phyloP scores from a whole-genome alignment of 2,113 vertebrate genomes.

The Shinisaurus crocodilurus region DNA sequence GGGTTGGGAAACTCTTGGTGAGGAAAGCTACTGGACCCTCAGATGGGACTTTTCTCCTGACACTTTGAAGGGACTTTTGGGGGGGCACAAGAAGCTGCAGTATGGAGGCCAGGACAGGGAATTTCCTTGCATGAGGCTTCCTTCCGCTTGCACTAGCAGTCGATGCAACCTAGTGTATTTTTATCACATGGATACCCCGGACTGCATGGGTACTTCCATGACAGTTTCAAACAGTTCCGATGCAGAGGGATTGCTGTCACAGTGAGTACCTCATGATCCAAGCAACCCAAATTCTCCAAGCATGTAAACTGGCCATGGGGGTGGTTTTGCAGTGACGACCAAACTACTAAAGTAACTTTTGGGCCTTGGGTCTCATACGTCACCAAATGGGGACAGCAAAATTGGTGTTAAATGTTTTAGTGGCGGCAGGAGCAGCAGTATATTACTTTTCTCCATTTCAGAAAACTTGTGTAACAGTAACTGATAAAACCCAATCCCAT shows the following conservation, averaged over 20 bases:
- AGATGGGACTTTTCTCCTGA: neutral
- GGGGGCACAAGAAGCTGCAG: neutral
- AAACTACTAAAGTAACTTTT: neutral
- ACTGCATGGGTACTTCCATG: neutral
- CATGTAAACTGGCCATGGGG: neutral
- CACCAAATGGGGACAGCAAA: neutral
- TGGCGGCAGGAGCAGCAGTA: neutral
- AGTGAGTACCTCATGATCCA: neutral
- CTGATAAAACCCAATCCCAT: neutral
- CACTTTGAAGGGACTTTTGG: neutral
- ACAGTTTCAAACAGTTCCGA: neutral
- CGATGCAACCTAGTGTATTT: neutral
- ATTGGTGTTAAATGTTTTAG: neutral
- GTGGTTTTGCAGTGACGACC: neutral
- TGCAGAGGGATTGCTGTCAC: neutral
- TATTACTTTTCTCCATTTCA: neutral
- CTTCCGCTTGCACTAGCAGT: neutral
- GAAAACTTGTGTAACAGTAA: neutral
- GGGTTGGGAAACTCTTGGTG: neutral
- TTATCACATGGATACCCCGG: neutral
- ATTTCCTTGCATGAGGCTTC: neutral
- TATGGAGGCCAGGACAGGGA: neutral
- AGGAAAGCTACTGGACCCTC: neutral
- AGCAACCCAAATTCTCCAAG: neutral
- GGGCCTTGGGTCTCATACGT: neutral